These are phyloP conservation scores for Deroptyus accipitrinus DNA, from an alignment of 2,113 vertebrate genomes.

Conservation along the genomic window DNA sequence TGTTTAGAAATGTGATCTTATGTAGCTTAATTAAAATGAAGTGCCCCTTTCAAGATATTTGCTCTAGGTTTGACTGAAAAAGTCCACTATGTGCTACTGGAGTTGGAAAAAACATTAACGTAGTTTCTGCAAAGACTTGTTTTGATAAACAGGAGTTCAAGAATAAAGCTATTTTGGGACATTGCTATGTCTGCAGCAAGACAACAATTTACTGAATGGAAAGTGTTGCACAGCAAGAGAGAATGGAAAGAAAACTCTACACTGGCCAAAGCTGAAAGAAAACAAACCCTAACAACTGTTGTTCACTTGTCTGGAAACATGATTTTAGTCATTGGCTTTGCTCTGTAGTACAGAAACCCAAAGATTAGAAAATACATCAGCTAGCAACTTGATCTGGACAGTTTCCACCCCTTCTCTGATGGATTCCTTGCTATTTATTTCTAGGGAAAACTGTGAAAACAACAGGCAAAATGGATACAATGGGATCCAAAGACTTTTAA, in stretches of 20 bases:
- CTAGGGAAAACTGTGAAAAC: neutral
- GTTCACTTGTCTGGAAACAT: constrained; percentile 48
- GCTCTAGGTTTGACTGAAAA: constrained; percentile 59
- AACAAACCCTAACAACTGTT: constrained; percentile 27
- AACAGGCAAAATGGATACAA: neutral
- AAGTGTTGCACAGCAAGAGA: constrained; percentile 54
- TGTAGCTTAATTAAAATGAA: constrained; percentile 66
- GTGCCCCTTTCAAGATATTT: constrained; percentile 59
- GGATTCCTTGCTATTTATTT: neutral
- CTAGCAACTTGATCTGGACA: neutral
- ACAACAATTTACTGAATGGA: constrained; percentile 62
- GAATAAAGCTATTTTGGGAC: constrained; percentile 55
- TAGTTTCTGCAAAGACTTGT: constrained; percentile 61
- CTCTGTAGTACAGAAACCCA: neutral
- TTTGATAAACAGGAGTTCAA: constrained; percentile 61
- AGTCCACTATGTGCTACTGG: constrained; percentile 55
- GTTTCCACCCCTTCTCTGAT: neutral
- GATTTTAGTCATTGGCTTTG: constrained; percentile 2
- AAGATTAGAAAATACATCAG: neutral
- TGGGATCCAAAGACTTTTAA: neutral
- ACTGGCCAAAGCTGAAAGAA: constrained; percentile 39
- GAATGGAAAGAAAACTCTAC: constrained; percentile 64
- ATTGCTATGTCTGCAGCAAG: constrained; percentile 48
- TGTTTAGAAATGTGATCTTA: constrained; percentile 60
- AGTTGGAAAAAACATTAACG: constrained; percentile 42